Percentiles rank a stretch among this genome's conserved stretches.
Conservation (phyloP, 2,797 vertebrate genomes). For the Chelidonichthys spinosus region DNA sequence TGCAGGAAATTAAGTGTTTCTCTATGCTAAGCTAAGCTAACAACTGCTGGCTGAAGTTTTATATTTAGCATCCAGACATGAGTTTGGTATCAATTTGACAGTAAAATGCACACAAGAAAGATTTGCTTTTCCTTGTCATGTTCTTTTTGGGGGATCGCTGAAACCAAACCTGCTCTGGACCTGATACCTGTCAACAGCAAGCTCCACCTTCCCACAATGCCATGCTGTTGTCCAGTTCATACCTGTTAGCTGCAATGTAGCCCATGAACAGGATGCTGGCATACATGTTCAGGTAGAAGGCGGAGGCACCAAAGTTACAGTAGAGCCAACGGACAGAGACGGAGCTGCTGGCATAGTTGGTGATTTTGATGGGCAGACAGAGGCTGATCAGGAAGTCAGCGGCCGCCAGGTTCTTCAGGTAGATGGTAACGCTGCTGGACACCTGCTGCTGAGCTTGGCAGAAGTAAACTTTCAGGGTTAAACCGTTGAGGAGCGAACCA, state of each 20-base stretch:
- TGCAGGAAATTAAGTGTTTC: neutral
- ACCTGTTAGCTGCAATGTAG: conserved; percentile 82
- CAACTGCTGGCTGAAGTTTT: neutral
- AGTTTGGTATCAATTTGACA: neutral
- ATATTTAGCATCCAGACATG: neutral
- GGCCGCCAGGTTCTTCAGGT: conserved; percentile 81
- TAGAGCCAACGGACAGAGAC: conserved; percentile 33
- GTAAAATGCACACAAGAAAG: neutral
- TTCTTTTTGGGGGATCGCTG: neutral
- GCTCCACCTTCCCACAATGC: neutral
- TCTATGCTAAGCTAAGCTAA: conserved; percentile 8
- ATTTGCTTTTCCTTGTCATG: neutral
- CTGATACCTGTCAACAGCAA: neutral
- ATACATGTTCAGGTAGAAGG: conserved; percentile 85
- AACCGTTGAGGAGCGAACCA: conserved; percentile 76
- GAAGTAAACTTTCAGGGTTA: conserved; percentile 80
- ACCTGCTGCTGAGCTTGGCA: conserved; percentile 32
- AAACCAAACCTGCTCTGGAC: neutral
- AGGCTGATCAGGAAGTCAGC: conserved; percentile 81
- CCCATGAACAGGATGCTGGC: conserved; percentile 86
- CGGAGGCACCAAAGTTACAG: conserved; percentile 72
- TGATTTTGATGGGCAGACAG: conserved; percentile 76
- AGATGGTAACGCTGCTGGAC: conserved; percentile 73
- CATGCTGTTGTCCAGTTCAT: neutral
- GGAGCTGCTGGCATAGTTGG: conserved; percentile 49